Evolutionary conservation across 2,888 invertebrate genomes (phyloP), one percentile per base, ranked within the genome.

Genomic region (Lithophane ornitopus): DNA sequence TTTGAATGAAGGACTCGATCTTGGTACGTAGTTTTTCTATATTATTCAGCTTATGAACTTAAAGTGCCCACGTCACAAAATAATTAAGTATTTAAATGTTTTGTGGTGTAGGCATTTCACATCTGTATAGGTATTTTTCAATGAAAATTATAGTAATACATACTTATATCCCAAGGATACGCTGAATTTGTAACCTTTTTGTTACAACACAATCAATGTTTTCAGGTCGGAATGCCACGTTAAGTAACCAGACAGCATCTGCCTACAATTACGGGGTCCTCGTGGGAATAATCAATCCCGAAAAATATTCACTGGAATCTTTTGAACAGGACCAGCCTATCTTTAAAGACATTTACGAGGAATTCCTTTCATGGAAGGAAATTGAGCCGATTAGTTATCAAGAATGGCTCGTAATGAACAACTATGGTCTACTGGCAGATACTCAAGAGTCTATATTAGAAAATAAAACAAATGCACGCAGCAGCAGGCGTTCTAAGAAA

Each of bases 381-480:
- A 90, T 80, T 69, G 74, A 87, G 28, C 89, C 89, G 73, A 88
- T 93, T 85, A 92, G 90, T 90, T 94, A 94, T 84, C 81, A 89
- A n/a, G 91, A 94, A 85, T 94, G 94, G 92, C 90, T 94, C 49
- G 84, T 94, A 80, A 87, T 93, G 82, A 94, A 94, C 86, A 93
- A 94, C 89, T 95, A 92, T 75, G 93, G 93, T 11, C 84, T 94
- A 84, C 81, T 93, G 26, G 63, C 85, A 39, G 93, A 94, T 85
- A 94, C 93, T 67, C 90, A 93, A 52, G 91, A 93, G 85, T 93
- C 93, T 52, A 82, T 94, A 80, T 91, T 92, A 44, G 70, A 88
- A 56, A 91, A 81, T 73, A 94, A 93, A 91, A 91, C 92, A 54
- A 89, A 62, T 44, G 90, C 90, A 74, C 89, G 92, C 9, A 92